Conservation (phyloP, 2,113 vertebrate genomes). For the Tenebrosternarchus preto region DNA sequence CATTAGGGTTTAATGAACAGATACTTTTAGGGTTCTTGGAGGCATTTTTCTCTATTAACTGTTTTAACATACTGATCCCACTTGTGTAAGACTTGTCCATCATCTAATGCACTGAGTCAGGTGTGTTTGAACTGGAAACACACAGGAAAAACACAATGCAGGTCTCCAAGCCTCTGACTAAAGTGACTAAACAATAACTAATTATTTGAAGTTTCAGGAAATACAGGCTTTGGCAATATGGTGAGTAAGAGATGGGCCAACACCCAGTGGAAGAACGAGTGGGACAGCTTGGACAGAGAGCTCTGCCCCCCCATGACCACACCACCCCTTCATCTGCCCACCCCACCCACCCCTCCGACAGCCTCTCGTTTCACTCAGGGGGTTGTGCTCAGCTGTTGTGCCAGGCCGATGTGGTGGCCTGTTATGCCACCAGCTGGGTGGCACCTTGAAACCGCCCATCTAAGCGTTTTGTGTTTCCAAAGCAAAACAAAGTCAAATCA, state of each 20-base stretch:
- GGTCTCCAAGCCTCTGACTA: no score
- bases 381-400: background rate
- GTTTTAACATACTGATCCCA: background rate
- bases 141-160: background rate
- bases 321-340: background rate
- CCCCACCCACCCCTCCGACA: background rate
- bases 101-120: background rate
- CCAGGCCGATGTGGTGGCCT: background rate
- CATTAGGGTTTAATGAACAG: background rate
- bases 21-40: no score
- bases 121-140: background rate
- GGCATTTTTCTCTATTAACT: background rate
- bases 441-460: background rate
- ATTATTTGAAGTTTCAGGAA: no score
- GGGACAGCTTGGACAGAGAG: conserved; percentile 8
- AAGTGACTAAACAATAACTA: no score
- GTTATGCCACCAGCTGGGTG: background rate
- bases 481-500: background rate
- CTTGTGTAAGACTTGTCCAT: background rate
- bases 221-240: background rate
- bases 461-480: conserved; percentile 32
- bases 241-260: conserved; percentile 32
- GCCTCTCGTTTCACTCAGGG: background rate
- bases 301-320: background rate
- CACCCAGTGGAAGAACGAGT: conserved; percentile 36